Evolutionary conservation across 2,888 invertebrate genomes (phyloP).

Genomic region (Eilema sororculum): DNA sequence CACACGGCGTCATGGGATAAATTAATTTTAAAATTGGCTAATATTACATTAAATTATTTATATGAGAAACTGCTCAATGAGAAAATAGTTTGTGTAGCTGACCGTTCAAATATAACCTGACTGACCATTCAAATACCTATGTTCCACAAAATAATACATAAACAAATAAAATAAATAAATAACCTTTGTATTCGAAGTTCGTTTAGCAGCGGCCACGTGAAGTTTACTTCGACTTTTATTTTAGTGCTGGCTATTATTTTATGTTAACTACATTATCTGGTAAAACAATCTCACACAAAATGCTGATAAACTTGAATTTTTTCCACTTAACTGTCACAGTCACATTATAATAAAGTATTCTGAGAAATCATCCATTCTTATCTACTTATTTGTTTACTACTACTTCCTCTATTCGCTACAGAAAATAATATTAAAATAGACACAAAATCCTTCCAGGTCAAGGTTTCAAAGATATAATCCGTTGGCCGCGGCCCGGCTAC

Average conservation of each 20-base stretch:
- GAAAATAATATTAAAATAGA: background rate
- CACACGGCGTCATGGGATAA: no score
- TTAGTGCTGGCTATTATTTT: background rate
- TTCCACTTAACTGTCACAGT: background rate
- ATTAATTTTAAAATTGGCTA: no score
- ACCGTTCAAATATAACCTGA: no score
- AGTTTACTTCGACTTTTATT: background rate
- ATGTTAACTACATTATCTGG: background rate
- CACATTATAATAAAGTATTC: background rate
- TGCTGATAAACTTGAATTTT: background rate
- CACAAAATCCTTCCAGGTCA: constrained; percentile 89
- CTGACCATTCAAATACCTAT: no score
- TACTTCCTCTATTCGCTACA: background rate
- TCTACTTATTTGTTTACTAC: background rate
- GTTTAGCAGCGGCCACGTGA: no score
- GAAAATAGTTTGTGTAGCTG: no score
- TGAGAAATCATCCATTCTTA: background rate
- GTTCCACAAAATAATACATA: no score
- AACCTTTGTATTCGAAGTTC: no score
- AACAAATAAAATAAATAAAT: no score
- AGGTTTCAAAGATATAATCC: constrained; percentile 94
- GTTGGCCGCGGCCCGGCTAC: constrained; percentile 95
- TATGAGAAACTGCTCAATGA: no score
- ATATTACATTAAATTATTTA: no score
- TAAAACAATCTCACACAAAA: background rate